Conservation (phyloP, 2,888 invertebrate species). For the Apamea sordens region DNA sequence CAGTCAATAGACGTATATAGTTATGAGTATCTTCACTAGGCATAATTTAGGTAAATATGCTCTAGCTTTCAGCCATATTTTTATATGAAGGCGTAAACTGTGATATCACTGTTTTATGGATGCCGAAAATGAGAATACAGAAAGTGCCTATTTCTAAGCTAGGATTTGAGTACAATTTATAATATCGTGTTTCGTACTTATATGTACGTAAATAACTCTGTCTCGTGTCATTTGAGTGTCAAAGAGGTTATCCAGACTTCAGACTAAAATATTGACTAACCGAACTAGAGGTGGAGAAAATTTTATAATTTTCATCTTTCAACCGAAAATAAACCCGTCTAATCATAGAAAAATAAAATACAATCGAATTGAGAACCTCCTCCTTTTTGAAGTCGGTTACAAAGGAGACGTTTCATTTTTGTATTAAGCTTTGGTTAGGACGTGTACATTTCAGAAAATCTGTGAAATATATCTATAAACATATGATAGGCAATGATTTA, state of each 20-base stretch:
- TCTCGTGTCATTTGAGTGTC: conserved; percentile 4
- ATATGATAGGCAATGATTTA: too few species aligned
- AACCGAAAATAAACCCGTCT: neutral
- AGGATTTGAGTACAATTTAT: conserved; percentile 27
- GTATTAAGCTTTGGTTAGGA: too few species aligned
- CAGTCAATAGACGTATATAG: conserved; percentile 18
- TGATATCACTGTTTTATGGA: conserved; percentile 46
- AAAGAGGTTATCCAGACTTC: neutral
- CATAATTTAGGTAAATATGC: conserved; percentile 38
- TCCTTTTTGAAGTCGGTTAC: too few species aligned
- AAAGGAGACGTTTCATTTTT: too few species aligned
- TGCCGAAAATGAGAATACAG: conserved; percentile 33
- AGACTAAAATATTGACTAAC: conserved; percentile 12
- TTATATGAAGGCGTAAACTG: conserved; percentile 47
- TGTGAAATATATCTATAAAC: too few species aligned
- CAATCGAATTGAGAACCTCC: too few species aligned
- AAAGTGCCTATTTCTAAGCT: conserved; percentile 9
- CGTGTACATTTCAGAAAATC: too few species aligned
- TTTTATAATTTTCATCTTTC: neutral
- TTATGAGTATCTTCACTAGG: conserved; percentile 19
- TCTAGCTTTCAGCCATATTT: conserved; percentile 35
- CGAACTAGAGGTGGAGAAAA: neutral
- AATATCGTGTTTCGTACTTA: conserved; percentile 19
- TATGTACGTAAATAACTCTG: neutral
- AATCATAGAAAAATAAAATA: neutral